phyloP scores from a whole-genome alignment of 2,888 invertebrate genomes.

The Acanthosepion pharaonis region DNA sequence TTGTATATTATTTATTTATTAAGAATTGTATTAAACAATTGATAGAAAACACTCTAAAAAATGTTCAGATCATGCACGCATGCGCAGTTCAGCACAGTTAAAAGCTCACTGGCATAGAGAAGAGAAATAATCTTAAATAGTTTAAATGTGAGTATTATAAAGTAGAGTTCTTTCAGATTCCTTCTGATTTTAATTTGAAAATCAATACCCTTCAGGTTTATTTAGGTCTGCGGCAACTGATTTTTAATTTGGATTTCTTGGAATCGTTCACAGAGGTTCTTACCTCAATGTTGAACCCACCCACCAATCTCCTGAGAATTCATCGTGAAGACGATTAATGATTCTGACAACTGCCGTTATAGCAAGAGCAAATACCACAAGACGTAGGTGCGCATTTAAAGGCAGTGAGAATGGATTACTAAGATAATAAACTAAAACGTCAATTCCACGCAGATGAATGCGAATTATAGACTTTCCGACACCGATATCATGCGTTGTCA shows the following conservation, averaged over 20 bases:
- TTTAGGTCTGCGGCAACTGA: neutral
- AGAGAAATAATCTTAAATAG: too few relatives aligned
- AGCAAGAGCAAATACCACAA: neutral
- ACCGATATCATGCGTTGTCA: conserved; percentile 17
- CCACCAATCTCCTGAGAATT: too few relatives aligned
- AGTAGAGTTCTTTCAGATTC: neutral
- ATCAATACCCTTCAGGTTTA: neutral
- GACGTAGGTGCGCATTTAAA: neutral
- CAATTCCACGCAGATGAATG: neutral
- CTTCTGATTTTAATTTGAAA: neutral
- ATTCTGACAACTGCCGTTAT: neutral
- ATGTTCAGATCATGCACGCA: neutral
- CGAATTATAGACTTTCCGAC: neutral
- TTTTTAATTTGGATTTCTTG: neutral
- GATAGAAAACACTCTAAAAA: too few relatives aligned
- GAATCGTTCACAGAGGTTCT: too few relatives aligned
- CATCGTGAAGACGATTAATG: neutral
- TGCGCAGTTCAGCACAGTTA: too few relatives aligned
- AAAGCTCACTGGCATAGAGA: too few relatives aligned
- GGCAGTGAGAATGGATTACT: neutral
- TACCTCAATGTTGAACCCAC: too few relatives aligned
- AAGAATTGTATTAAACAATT: too few relatives aligned
- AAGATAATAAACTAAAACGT: neutral
- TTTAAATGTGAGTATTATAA: too few relatives aligned
- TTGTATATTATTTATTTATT: too few relatives aligned